phyloP scores from a whole-genome alignment of 1,140 invertebrate genomes.

The Teleopsis dalmanni region DNA sequence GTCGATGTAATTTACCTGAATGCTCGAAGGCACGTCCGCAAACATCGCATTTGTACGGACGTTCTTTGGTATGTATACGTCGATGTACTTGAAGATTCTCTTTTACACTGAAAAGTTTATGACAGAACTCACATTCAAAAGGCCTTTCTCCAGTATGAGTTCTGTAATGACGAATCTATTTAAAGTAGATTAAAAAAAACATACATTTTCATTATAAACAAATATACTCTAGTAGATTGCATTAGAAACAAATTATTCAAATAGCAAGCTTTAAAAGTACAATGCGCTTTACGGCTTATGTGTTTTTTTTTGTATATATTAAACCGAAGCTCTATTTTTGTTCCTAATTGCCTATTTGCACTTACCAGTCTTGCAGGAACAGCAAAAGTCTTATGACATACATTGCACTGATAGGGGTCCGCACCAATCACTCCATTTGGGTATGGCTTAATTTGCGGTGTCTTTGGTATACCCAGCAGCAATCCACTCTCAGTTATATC shows the following conservation, averaged over 20 bases:
- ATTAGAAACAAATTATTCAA: neutral
- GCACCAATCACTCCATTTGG: slow-evolving; percentile 40
- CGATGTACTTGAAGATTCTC: slow-evolving; percentile 86
- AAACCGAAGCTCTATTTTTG: neutral
- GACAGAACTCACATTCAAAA: slow-evolving; percentile 86
- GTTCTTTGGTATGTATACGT: slow-evolving; percentile 84
- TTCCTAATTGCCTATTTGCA: neutral
- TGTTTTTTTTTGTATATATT: slow-evolving; percentile 1
- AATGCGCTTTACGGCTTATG: neutral
- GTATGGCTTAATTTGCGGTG: slow-evolving; percentile 36
- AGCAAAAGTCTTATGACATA: slow-evolving; percentile 86
- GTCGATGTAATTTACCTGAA: slow-evolving; percentile 82
- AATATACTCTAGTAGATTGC: neutral
- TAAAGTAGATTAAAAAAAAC: neutral
- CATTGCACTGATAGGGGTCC: slow-evolving; percentile 80
- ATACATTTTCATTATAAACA: too few species aligned
- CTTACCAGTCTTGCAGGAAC: slow-evolving; percentile 78
- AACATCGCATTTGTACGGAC: slow-evolving; percentile 72
- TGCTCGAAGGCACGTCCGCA: slow-evolving; percentile 89
- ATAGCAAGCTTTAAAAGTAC: too few species aligned
- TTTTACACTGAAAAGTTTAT: slow-evolving; percentile 85
- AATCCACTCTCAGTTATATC: slow-evolving; percentile 31
- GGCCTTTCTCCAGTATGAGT: slow-evolving; percentile 82
- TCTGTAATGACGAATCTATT: slow-evolving; percentile 67
- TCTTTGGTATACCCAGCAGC: slow-evolving; percentile 37